Base-by-base conservation (phyloP, 2,113 vertebrate species). In the Todiramphus chloris region DNA sequence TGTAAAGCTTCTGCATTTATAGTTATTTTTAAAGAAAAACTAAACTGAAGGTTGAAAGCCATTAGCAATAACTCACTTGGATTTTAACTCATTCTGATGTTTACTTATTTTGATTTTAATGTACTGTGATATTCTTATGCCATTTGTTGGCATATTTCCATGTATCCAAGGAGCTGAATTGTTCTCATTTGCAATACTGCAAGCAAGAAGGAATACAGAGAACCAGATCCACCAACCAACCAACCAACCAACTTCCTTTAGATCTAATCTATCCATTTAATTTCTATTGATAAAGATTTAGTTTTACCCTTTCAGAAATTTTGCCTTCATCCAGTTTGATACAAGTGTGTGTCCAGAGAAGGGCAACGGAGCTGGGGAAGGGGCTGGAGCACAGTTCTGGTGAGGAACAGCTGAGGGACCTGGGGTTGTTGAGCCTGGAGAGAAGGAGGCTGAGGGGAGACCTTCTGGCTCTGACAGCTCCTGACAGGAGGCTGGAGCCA, bases 31-130 rank as follows among this genome's bases (percentile, higher is more conserved):
- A 96, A 96, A 97, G 94, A 62, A 91, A 97, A 96, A 72, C 90
- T 94, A 86, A 20, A 70, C 59, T 63, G 90, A 96, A 87, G 75
- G 76, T 82, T 92, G 94, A 92, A 90, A 95, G 72, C 89, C 81
- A 55, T 93, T 89, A 95, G 93, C 94, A 72, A 78, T 81, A 96
- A 96, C 87, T 97, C 93, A 89, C 83, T 87, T 59, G 43, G 80
- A 96, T 90, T 96, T 94, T 97, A 96, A 97, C 90, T 95, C 93
- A 87, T 94, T 97, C 92, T 94, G 96, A 97, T 96, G 96, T 95
- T 93, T 73, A 83, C 93, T 95, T 95, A 94, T 96, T 97, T 98
- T 98, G 96, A 97, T 96, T 97, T 97, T 97, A 97, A 97, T 97
- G 88, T 95, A 94, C 93, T 97, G 92, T 97, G 97, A 96, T 97